phyloP scores from a whole-genome alignment of 2,113 vertebrate genomes.

The Malurus melanocephalus region DNA sequence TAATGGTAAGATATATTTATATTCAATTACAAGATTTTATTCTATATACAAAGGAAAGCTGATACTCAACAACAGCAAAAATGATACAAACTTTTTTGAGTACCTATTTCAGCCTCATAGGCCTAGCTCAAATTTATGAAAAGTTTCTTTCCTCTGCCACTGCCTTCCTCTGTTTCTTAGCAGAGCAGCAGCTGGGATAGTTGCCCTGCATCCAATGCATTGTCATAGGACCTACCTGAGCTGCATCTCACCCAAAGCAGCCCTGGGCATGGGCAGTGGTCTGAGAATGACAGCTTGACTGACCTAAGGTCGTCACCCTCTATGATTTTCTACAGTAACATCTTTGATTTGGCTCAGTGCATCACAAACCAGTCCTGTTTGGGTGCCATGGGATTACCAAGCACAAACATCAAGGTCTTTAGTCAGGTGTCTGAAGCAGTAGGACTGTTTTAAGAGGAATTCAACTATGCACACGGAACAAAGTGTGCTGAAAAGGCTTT shows the following conservation, averaged over 20 bases:
- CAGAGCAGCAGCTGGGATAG: neutral
- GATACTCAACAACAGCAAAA: neutral
- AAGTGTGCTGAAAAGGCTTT: neutral
- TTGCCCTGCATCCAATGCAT: neutral
- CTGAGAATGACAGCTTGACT: neutral
- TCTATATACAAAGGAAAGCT: neutral
- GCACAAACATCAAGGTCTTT: neutral
- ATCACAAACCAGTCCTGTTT: neutral
- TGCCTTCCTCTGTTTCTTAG: neutral
- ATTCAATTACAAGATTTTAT: neutral
- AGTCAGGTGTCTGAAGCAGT: neutral
- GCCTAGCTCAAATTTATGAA: neutral
- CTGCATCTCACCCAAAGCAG: neutral
- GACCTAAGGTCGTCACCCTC: neutral
- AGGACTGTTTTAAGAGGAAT: neutral
- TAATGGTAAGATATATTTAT: neutral
- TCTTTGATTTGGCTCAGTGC: neutral
- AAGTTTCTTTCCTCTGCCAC: neutral
- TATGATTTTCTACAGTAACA: neutral
- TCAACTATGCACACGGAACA: neutral
- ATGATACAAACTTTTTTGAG: neutral
- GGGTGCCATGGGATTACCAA: neutral
- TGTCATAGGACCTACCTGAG: rapidly evolving
- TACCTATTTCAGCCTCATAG: neutral
- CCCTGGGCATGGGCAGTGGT: neutral